phyloP scores from a whole-genome alignment of 1,140 invertebrate genomes.

The Stenopsyche tienmushanensis region DNA sequence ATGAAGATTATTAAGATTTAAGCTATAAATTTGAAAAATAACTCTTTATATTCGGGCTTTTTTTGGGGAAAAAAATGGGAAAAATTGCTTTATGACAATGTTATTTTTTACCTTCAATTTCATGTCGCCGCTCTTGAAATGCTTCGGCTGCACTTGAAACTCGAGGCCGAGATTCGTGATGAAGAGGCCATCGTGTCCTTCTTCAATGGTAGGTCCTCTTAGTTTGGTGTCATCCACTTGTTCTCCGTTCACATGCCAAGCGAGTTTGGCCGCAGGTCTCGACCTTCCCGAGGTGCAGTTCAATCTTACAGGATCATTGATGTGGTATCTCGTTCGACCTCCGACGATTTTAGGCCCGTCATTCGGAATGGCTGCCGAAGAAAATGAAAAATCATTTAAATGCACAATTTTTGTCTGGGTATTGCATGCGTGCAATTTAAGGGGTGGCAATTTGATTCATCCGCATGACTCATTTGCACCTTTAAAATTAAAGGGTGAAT shows the following conservation, averaged over 20 bases:
- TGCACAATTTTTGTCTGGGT: background rate
- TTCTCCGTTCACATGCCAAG: slow-evolving; percentile 73
- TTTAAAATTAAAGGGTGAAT: too few species aligned
- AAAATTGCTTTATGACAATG: too few species aligned
- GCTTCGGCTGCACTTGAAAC: slow-evolving; percentile 62
- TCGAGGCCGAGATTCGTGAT: slow-evolving; percentile 64
- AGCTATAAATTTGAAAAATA: background rate
- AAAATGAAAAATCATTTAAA: slow-evolving; percentile 32
- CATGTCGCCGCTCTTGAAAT: slow-evolving; percentile 70
- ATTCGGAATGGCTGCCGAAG: slow-evolving; percentile 62
- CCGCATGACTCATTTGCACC: too few species aligned
- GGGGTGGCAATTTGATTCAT: background rate
- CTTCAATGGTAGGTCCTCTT: slow-evolving; percentile 55
- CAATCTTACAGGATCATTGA: slow-evolving; percentile 65
- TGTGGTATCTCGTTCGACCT: slow-evolving; percentile 64
- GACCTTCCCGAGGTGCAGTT: slow-evolving; percentile 70
- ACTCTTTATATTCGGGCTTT: background rate
- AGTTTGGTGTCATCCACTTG: slow-evolving; percentile 59
- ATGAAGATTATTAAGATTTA: background rate
- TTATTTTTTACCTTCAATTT: slow-evolving; percentile 68
- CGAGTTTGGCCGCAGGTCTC: slow-evolving; percentile 66
- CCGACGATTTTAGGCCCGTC: slow-evolving; percentile 67
- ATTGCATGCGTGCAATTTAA: background rate
- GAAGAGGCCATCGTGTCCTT: slow-evolving; percentile 62
- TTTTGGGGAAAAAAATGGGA: too few species aligned